phyloP scores from a whole-genome alignment of 1,140 invertebrate genomes.

The Mamestra configurata region DNA sequence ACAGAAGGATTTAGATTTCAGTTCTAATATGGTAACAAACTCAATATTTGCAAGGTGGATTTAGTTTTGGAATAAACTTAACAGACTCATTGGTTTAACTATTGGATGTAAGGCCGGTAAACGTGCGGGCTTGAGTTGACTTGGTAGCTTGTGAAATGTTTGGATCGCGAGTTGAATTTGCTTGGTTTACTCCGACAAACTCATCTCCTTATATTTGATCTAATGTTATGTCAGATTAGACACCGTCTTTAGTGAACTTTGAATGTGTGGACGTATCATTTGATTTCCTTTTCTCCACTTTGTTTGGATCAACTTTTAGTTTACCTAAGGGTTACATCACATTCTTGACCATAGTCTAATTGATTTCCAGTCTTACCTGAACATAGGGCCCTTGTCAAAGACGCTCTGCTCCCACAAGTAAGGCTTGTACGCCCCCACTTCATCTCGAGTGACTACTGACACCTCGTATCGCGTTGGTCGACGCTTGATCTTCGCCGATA shows the following conservation, averaged over 20 bases:
- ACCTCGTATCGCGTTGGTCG: constrained; percentile 96
- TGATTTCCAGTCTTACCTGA: constrained; percentile 81
- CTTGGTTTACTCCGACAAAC: no score
- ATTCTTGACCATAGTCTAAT: no score
- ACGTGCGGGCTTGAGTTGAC: no score
- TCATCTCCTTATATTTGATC: neutral
- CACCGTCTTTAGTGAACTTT: neutral
- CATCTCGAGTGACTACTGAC: constrained; percentile 97
- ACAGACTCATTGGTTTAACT: neutral
- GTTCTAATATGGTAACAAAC: neutral
- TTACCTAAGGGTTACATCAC: neutral
- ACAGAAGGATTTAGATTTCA: neutral
- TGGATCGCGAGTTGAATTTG: no score
- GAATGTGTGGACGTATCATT: neutral
- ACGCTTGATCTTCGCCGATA: constrained; percentile 94
- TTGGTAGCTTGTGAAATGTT: no score
- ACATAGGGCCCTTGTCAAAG: constrained; percentile 96
- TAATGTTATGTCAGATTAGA: no score
- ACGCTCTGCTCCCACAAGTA: constrained; percentile 97
- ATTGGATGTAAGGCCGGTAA: neutral
- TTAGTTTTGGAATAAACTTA: neutral
- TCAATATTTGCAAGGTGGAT: constrained; percentile 15
- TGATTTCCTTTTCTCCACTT: neutral
- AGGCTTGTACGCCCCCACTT: constrained; percentile 99
- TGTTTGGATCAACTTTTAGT: neutral